Base-by-base conservation (phyloP, 2,113 vertebrate species). In the Australoheros scitulus region DNA sequence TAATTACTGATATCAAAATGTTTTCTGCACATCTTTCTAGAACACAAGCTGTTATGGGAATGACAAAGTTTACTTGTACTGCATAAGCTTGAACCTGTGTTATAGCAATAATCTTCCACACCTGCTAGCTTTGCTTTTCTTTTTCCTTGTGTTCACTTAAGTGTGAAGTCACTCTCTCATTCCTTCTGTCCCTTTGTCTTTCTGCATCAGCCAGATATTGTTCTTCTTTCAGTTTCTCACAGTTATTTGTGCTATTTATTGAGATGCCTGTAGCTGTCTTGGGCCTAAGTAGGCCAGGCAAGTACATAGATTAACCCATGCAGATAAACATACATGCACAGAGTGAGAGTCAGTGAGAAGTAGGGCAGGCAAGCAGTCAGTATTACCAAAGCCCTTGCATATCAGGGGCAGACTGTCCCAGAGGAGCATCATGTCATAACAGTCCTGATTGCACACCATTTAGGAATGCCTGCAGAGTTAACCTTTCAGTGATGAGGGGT, bases 391-490 rank as follows among this genome's bases (percentile, higher is more conserved):
- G 80, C 81, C 58, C 81, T 89, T 89, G 88, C 87, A 92, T 90
- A 86, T 87, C 79, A 85, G 80, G 84, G 90, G 88, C 90, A 92
- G 91, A 70, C 82, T 76, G 88, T 95, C 93, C 89, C 90, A 68
- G 57, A 88, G 88, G 94, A 93, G 79, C 90, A 90, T 90, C 88
- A 85, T 95, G 92, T 94, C 92, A 95, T 94, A 93, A 92, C 89
- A 92, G 90, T 79, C 80, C 82, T 94, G 91, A 93, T 95, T 94
- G 94, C 93, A 82, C 79, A 90, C 87, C 89, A 85, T 93, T 93
- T 90, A 93, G 90, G 88, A 94, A 94, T 93, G 91, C 92, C 84
- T 88, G 90, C 88, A 82, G 87, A 84, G 90, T 92, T 94, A 83
- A 93, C 92, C 92, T 91, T 75, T 86, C 77, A 76, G 75, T 91